A percentile compares a stretch with the other conserved stretches of the same genome.
phyloP scores from a whole-genome alignment of 1,140 invertebrate species.

The Bicyclus anynana region DNA sequence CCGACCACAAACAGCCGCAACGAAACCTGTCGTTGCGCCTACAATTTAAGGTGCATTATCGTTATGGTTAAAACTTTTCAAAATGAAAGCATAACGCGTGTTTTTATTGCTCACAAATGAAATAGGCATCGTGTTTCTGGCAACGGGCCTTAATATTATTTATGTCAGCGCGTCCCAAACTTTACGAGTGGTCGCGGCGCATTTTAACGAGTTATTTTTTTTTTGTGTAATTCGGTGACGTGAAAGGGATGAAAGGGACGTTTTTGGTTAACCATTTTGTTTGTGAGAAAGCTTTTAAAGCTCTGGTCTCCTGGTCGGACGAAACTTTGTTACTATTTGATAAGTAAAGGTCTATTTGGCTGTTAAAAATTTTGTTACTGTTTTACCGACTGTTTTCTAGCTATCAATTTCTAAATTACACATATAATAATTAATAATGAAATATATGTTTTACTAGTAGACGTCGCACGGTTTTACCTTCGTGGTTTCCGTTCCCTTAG shows the following conservation, averaged over 20 bases:
- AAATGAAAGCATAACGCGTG: constrained; percentile 23
- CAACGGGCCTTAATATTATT: constrained; percentile 59
- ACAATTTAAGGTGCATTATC: constrained; percentile 27
- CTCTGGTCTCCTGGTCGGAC: background rate
- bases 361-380: too few species aligned
- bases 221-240: constrained; percentile 32
- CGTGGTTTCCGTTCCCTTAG: too few species aligned
- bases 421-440: too few species aligned
- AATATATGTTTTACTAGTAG: too few species aligned
- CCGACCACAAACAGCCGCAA: too few species aligned
- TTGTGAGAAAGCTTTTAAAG: constrained; percentile 9
- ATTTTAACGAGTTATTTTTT: constrained; percentile 60
- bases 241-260: constrained; percentile 22
- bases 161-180: constrained; percentile 57
- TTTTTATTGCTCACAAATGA: constrained; percentile 36
- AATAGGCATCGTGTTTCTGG: constrained; percentile 43
- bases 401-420: too few species aligned
- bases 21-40: constrained; percentile 9
- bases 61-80: constrained; percentile 10
- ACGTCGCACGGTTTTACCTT: too few species aligned
- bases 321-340: background rate
- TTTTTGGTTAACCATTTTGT: constrained; percentile 21
- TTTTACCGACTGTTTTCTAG: too few species aligned
- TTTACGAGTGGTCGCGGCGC: constrained; percentile 56
- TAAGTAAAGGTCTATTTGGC: too few species aligned